A percentile compares a stretch with the other conserved stretches of the same genome.
phyloP scores from a whole-genome alignment of 2,113 vertebrate genomes.

The Xyrauchen texanus region DNA sequence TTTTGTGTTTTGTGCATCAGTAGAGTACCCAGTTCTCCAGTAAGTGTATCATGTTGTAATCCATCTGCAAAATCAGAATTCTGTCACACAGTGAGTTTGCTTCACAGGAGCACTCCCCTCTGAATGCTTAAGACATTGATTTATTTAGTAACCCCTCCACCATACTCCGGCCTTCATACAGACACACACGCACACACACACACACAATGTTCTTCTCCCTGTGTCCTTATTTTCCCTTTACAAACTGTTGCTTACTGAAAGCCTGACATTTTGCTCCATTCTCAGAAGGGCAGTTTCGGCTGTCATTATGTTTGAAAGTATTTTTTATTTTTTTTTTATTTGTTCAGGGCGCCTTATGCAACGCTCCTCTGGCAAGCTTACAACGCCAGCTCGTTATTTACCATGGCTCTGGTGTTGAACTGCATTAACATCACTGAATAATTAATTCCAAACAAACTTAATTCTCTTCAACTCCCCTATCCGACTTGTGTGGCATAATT shows the following conservation, averaged over 20 bases:
- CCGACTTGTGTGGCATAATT: neutral
- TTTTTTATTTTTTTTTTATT: neutral
- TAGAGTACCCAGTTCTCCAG: neutral
- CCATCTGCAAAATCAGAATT: constrained; percentile 7
- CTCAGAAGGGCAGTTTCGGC: constrained; percentile 10
- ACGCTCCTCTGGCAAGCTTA: neutral
- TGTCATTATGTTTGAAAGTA: neutral
- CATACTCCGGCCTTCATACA: constrained; percentile 1
- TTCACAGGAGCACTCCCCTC: constrained; percentile 23
- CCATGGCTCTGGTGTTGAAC: neutral
- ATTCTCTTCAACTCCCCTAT: neutral
- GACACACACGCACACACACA: neutral
- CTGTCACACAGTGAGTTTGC: constrained; percentile 9
- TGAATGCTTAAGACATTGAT: constrained; percentile 28
- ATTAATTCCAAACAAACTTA: constrained; percentile 30
- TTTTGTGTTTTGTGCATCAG: neutral
- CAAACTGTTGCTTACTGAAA: constrained; percentile 24
- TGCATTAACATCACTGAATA: constrained; percentile 27
- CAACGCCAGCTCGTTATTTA: neutral
- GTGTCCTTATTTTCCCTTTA: constrained; percentile 26
- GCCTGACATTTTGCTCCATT: constrained; percentile 29
- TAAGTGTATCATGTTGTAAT: constrained; percentile 23
- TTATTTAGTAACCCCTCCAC: constrained; percentile 37
- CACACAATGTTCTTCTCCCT: neutral
- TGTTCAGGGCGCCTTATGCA: neutral